Percentiles rank a stretch among this genome's conserved stretches.
Evolutionary conservation across 2,113 vertebrate species (phyloP).

Genomic region (Callipepla californica): DNA sequence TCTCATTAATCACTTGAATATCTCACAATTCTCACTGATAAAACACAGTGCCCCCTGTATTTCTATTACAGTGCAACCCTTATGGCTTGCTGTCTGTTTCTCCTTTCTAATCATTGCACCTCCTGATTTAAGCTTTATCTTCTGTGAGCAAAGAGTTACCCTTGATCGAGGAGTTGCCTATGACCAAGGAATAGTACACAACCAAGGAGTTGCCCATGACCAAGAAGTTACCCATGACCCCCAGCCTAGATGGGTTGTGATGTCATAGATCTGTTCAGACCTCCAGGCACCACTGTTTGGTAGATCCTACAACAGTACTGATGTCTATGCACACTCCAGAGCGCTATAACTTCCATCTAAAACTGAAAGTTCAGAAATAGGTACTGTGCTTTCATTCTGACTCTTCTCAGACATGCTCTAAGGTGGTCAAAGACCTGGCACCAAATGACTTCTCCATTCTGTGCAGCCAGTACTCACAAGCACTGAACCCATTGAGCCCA

Average conservation of each 20-base stretch:
- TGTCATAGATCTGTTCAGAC: background rate
- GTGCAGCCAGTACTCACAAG: background rate
- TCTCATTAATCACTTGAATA: background rate
- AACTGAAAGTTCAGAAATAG: background rate
- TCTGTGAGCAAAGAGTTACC: background rate
- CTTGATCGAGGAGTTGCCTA: no score
- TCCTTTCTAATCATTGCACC: fast-evolving
- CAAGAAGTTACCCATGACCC: background rate
- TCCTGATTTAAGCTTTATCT: background rate
- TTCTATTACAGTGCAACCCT: background rate
- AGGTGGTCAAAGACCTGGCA: background rate
- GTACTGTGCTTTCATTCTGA: background rate
- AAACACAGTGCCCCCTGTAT: background rate
- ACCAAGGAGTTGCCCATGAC: no score
- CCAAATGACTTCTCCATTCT: fast-evolving
- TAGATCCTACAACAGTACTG: background rate
- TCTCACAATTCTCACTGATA: background rate
- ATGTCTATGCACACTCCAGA: background rate
- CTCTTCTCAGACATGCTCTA: fast-evolving
- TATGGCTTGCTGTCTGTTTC: background rate
- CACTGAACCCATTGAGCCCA: fast-evolving
- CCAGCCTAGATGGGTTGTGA: background rate
- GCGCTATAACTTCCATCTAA: fast-evolving
- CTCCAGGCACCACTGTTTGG: background rate
- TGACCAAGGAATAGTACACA: no score